Conservation (phyloP, 2,113 vertebrate species). For the western clawed frog (Xenopus tropicalis) region UCB_Xtro_10.0 CM004445.2:106036501-106037000, state of each 20-base stretch:
- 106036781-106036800: constrained; percentile 42
- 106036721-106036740: constrained; percentile 26
- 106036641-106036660: constrained; percentile 29
- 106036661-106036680: background rate
- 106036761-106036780: constrained; percentile 39
- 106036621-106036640: constrained; percentile 10
- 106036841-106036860: constrained; percentile 12
- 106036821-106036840: constrained; percentile 41
- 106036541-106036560: background rate
- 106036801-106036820: constrained; percentile 40
- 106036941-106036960: constrained; percentile 12
- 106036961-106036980: constrained; percentile 18
- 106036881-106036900: constrained; percentile 18
- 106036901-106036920: constrained; percentile 16
- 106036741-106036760: constrained; percentile 26
- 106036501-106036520: constrained; percentile 9
- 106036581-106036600: background rate
- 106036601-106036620: background rate
- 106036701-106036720: constrained; percentile 8
- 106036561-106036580: background rate
- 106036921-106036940: constrained; percentile 36
- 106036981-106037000: background rate
- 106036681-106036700: constrained; percentile 13
- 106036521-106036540: background rate
- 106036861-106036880: constrained; percentile 20